Evolutionary conservation across 2,113 vertebrate genomes (phyloP).

Genomic region (Nicator chloris): DNA sequence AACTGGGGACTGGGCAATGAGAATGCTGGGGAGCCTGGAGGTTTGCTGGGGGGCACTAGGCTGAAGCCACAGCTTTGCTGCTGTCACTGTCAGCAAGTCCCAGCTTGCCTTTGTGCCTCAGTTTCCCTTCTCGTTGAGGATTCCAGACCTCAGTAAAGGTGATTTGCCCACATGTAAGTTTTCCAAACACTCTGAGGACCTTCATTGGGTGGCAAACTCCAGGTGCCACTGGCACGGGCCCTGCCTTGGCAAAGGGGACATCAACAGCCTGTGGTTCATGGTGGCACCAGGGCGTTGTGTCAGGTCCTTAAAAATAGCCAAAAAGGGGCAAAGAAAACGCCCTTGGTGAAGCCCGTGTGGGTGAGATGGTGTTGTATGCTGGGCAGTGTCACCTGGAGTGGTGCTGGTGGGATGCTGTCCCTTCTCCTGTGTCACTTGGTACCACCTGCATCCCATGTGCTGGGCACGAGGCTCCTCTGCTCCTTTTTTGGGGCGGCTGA

Average conservation of each 20-base stretch:
- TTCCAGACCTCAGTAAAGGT: neutral
- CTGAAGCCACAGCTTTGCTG: neutral
- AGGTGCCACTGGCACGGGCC: fast-evolving
- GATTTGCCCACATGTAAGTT: fast-evolving
- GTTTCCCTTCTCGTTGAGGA: neutral
- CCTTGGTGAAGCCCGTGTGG: neutral
- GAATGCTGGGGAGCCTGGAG: neutral
- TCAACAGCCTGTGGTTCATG: neutral
- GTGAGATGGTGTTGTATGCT: fast-evolving
- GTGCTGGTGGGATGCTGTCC: neutral
- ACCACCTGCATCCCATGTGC: fast-evolving
- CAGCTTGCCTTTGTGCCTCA: neutral
- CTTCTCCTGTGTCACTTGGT: neutral
- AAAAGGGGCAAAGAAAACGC: neutral
- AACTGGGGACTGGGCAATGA: fast-evolving
- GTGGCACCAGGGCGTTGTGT: too few relatives aligned
- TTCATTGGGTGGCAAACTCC: neutral
- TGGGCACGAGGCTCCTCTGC: neutral
- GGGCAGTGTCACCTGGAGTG: fast-evolving
- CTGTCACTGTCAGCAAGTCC: too few relatives aligned
- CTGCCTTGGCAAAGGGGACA: neutral
- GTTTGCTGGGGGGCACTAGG: neutral
- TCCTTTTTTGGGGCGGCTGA: neutral
- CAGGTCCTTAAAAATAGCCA: neutral
- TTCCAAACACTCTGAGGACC: neutral